Conservation (phyloP, 2,888 invertebrate genomes). For the Geotrupes spiniger region DNA sequence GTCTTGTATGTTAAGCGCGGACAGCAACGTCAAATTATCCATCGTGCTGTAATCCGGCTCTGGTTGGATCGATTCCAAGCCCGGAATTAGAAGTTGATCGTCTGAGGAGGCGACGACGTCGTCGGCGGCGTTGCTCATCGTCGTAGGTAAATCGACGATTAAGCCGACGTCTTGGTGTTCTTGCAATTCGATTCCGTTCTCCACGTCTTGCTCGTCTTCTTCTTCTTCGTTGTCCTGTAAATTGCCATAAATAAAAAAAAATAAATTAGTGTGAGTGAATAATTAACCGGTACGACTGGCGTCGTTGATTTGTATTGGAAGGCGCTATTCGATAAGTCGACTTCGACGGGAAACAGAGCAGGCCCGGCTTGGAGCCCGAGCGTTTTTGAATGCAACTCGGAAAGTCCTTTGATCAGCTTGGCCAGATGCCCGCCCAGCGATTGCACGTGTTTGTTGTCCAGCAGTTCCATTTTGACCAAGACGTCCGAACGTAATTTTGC, state of each 20-base stretch:
- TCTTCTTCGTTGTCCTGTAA: constrained; percentile 55
- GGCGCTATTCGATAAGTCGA: constrained; percentile 87
- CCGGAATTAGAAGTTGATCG: constrained; percentile 29
- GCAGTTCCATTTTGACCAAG: constrained; percentile 91
- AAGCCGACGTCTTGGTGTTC: constrained; percentile 26
- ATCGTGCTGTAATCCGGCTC: constrained; percentile 49
- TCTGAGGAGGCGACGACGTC: constrained; percentile 16
- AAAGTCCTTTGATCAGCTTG: constrained; percentile 80
- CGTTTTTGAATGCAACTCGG: constrained; percentile 61
- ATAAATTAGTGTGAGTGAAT: too few species aligned
- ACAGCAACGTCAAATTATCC: constrained; percentile 48
- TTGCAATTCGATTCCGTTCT: constrained; percentile 46
- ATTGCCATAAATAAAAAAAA: constrained; percentile 6
- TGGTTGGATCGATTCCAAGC: constrained; percentile 27
- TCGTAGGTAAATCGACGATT: constrained; percentile 19
- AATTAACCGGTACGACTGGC: constrained; percentile 45
- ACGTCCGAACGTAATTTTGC: constrained; percentile 86
- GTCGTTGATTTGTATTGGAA: constrained; percentile 82
- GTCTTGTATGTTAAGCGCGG: constrained; percentile 44
- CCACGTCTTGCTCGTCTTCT: constrained; percentile 53
- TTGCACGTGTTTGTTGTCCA: constrained; percentile 98
- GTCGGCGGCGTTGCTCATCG: constrained; percentile 13
- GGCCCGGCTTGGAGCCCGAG: constrained; percentile 74
- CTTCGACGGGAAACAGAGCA: constrained; percentile 90
- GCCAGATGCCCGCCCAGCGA: constrained; percentile 86